Conservation (phyloP, 2,888 invertebrate species). For the Lithophane socia region DNA sequence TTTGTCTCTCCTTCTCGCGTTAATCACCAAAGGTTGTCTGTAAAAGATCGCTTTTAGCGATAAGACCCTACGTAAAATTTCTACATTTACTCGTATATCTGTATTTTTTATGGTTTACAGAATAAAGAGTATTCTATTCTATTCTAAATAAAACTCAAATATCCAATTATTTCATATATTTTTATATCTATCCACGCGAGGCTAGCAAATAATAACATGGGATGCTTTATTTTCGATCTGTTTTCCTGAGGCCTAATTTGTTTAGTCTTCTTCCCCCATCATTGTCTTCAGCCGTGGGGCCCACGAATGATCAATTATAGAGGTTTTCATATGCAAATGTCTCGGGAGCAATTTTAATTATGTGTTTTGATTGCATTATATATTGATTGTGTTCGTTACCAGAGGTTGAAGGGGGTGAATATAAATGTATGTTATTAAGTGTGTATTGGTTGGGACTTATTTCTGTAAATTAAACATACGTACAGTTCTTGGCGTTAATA, state of each 20-base stretch:
- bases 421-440: constrained; percentile 70
- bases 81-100: too few relatives aligned
- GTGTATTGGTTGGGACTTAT: constrained; percentile 46
- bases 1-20: too few relatives aligned
- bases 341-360: constrained; percentile 88
- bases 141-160: background rate
- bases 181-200: background rate
- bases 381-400: constrained; percentile 86
- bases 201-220: constrained; percentile 51
- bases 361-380: constrained; percentile 86
- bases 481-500: background rate
- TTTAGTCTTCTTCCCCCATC: constrained; percentile 70
- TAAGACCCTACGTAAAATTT: too few relatives aligned
- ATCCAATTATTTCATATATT: background rate
- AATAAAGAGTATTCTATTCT: too few relatives aligned
- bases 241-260: constrained; percentile 77
- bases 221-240: constrained; percentile 57
- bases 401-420: constrained; percentile 69
- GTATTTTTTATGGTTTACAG: too few relatives aligned
- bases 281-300: constrained; percentile 75
- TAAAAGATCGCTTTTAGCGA: too few relatives aligned
- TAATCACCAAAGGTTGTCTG: too few relatives aligned
- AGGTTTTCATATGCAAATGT: constrained; percentile 89
- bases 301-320: constrained; percentile 85
- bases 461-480: constrained; percentile 28